phyloP scores from a whole-genome alignment of 1,140 invertebrate genomes.

The Venturia canescens region DNA sequence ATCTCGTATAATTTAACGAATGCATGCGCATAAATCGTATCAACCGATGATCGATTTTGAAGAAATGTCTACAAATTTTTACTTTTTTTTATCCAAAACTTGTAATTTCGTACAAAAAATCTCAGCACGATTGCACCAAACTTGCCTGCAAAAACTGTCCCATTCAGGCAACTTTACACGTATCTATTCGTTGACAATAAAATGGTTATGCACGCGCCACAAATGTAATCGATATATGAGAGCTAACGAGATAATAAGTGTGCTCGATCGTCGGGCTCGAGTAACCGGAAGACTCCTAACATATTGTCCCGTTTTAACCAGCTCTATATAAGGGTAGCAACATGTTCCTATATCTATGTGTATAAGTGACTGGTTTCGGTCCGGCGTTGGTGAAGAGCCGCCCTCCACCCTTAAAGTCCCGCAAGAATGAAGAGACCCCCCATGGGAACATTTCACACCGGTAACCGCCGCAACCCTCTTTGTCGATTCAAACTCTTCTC shows the following conservation, averaged over 20 bases:
- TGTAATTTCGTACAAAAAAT: no score
- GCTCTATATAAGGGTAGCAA: conserved; percentile 41
- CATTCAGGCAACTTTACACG: neutral
- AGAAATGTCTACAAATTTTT: no score
- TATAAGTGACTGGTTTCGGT: conserved; percentile 49
- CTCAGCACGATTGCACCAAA: no score
- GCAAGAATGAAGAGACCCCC: conserved; percentile 64
- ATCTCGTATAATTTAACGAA: no score
- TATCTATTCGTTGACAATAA: conserved; percentile 31
- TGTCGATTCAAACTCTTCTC: conserved; percentile 17
- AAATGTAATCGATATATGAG: conserved; percentile 32
- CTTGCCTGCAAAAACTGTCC: no score
- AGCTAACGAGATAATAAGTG: conserved; percentile 53
- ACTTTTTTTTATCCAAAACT: no score
- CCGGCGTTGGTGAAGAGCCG: conserved; percentile 16
- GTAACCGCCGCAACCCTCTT: conserved; percentile 72
- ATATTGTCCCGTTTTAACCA: conserved; percentile 68
- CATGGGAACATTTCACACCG: conserved; percentile 78
- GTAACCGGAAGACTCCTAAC: conserved; percentile 69
- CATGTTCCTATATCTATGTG: conserved; percentile 47
- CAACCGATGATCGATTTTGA: no score
- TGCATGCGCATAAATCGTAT: no score
- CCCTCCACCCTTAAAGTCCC: conserved; percentile 21
- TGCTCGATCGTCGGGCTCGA: conserved; percentile 53
- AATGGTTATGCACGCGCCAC: conserved; percentile 12